Evolutionary conservation across 1,140 invertebrate species (phyloP), one percentile per base, ranked within the genome.

Genomic region (Cyclina sinensis): DNA sequence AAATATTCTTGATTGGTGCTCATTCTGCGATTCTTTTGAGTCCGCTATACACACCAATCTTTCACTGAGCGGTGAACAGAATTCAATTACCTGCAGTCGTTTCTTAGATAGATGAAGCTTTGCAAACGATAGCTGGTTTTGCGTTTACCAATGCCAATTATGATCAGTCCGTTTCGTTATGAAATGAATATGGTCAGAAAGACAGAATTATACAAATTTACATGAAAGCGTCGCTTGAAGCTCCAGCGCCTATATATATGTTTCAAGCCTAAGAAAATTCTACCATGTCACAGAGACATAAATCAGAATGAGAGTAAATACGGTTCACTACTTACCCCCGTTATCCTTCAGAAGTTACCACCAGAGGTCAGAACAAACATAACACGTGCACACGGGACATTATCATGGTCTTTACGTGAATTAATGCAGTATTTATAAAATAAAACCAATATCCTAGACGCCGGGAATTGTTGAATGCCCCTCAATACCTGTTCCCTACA

Each of bases 1-100:
- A 35, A 16, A 85, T 18, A 48, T 85, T n/a, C n/a, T n/a, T n/a
- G n/a, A n/a, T n/a, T n/a, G n/a, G n/a, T n/a, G n/a, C n/a, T n/a
- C n/a, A n/a, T 85, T 85, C 35, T 85, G 82, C 65, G 82, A 85
- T 37, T 85, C 65, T 16, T 85, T 74, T 48, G 68, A 85, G 48
- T 85, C 82, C 4, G 30, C 82, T 16, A 46, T 85, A 14, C 82
- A 85, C 32, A 24, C 46, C n/a, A n/a, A n/a, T n/a, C n/a, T n/a
- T n/a, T n/a, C n/a, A n/a, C n/a, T n/a, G n/a, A n/a, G n/a, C n/a
- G 48, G 43, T 43, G 82, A 74, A 12, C 65, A 85, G 68, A 74
- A 54, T 57, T 85, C 43, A 74, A 43, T 27, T 73, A 85, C 27
- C n/a, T 85, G 39, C 48, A 73, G 51, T 32, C 43, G 16, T 35